Evolutionary conservation across 2,797 vertebrate genomes (phyloP).

Genomic region (Podarcis siculus): DNA sequence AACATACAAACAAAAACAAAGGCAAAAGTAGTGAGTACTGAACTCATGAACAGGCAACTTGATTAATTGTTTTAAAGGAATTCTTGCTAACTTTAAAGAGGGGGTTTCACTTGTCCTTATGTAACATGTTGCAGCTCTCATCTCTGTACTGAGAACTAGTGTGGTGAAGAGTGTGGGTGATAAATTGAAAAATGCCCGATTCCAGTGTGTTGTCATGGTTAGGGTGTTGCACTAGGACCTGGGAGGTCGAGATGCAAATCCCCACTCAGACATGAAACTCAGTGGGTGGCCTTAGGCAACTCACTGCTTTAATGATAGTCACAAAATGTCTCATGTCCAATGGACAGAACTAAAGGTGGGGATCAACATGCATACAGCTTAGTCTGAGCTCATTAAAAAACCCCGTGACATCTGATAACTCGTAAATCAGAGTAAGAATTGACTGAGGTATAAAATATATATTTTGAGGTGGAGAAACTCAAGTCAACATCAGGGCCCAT

Average conservation of each 20-base stretch:
- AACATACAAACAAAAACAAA: slow-evolving; percentile 9
- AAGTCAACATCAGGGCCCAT: slow-evolving; percentile 8
- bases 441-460: slow-evolving; percentile 4
- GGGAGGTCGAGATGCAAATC: no score
- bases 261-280: no score
- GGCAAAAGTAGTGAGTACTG: background rate
- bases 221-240: no score
- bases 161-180: no score
- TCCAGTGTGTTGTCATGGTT: no score
- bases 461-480: background rate
- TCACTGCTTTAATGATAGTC: no score
- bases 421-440: background rate
- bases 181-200: background rate
- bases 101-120: background rate
- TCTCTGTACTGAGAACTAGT: background rate
- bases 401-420: background rate
- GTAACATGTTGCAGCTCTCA: background rate
- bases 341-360: background rate
- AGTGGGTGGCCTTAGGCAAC: no score
- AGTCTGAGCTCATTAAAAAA: slow-evolving; percentile 7
- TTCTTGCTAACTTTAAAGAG: background rate
- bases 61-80: background rate
- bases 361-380: background rate
- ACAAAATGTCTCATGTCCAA: background rate
- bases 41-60: background rate